phyloP scores from a whole-genome alignment of 1,140 invertebrate species.

The Hestina assimilis region DNA sequence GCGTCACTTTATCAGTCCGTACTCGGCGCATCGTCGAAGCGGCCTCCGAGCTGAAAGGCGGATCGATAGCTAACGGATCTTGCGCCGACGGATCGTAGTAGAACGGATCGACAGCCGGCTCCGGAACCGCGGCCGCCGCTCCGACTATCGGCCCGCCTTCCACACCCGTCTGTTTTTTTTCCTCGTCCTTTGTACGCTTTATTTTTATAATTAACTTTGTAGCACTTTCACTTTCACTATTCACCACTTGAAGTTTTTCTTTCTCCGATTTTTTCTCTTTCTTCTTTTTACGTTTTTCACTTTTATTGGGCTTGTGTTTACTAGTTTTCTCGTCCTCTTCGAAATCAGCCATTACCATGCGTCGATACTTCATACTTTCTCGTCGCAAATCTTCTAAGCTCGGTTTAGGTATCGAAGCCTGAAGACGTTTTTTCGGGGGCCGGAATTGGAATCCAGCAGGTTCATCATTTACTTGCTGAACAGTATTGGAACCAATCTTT shows the following conservation, averaged over 20 bases:
- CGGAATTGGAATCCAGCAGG: constrained; percentile 78
- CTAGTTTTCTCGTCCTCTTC: constrained; percentile 80
- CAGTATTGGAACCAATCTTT: constrained; percentile 84
- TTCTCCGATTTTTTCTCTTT: constrained; percentile 81
- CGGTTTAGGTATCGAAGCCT: constrained; percentile 80
- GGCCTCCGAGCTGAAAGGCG: constrained; percentile 63
- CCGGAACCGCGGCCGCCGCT: constrained; percentile 44
- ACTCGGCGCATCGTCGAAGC: constrained; percentile 77
- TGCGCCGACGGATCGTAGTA: constrained; percentile 73
- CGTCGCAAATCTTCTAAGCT: constrained; percentile 85
- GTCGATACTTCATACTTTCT: constrained; percentile 93
- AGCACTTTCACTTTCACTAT: constrained; percentile 79
- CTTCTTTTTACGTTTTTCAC: constrained; percentile 82
- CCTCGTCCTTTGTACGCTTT: constrained; percentile 62
- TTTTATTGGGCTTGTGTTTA: constrained; percentile 80
- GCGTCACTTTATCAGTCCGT: constrained; percentile 83
- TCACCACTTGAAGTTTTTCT: constrained; percentile 81
- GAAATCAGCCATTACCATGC: constrained; percentile 89
- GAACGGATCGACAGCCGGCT: constrained; percentile 61
- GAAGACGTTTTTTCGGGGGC: constrained; percentile 89
- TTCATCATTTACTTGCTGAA: constrained; percentile 77
- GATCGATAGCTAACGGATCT: constrained; percentile 68
- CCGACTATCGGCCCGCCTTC: constrained; percentile 32
- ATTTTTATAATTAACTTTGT: constrained; percentile 83
- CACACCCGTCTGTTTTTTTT: constrained; percentile 23